Evolutionary conservation across 2,113 vertebrate species (phyloP).

Genomic region (Turdus rufiventris): DNA sequence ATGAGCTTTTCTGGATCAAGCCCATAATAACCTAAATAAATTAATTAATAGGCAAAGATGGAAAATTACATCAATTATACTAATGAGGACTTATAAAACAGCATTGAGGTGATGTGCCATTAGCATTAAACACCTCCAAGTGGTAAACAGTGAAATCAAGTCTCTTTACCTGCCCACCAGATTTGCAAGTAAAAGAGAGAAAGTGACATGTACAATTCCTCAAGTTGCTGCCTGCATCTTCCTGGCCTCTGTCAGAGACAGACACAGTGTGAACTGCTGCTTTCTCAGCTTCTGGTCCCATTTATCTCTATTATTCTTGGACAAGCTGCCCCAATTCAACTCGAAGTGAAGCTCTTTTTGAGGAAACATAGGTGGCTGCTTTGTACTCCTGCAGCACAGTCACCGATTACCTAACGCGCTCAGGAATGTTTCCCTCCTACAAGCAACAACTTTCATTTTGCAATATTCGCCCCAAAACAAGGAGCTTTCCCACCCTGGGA

Average conservation of each 20-base stretch:
- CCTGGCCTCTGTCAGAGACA: not conserved
- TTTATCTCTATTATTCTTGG: not conserved
- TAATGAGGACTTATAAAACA: not conserved
- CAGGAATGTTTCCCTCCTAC: not conserved
- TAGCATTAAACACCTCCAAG: not conserved
- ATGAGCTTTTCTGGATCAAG: not conserved
- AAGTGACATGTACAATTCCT: not conserved
- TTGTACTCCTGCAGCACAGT: not conserved
- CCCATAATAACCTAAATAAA: not conserved
- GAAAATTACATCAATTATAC: not conserved
- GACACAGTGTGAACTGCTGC: not conserved
- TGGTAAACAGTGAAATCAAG: not conserved
- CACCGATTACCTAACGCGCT: not conserved
- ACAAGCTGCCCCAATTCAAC: not conserved
- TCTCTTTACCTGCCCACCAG: not conserved
- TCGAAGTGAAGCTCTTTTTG: not conserved
- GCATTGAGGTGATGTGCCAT: not conserved
- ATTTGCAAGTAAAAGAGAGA: not conserved
- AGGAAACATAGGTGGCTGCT: not conserved
- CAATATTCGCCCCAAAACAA: not conserved
- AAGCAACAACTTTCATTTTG: conserved; percentile 1
- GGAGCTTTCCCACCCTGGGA: not conserved
- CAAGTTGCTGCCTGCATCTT: not conserved
- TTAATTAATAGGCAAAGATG: not conserved
- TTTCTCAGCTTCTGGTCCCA: not conserved